phyloP scores from a whole-genome alignment of 2,113 vertebrate genomes.

The Paramisgurnus dabryanus region DNA sequence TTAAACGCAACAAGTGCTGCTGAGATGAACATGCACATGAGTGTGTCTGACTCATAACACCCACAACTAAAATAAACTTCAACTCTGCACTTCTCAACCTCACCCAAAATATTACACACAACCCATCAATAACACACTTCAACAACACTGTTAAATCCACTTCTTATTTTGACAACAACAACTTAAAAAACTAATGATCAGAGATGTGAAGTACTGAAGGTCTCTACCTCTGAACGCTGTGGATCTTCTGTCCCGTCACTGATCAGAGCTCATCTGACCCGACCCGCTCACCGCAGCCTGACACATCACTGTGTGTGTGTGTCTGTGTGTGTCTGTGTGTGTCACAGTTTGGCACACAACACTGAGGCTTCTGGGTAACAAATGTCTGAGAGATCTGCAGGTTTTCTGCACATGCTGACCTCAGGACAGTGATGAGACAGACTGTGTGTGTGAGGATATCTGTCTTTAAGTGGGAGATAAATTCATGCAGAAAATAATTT shows the following conservation, averaged over 20 bases:
- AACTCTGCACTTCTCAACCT: no score
- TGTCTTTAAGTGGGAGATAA: no score
- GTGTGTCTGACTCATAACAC: not conserved
- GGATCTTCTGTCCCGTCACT: slow-evolving; percentile 47
- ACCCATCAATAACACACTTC: no score
- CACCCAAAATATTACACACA: no score
- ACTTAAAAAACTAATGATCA: not conserved
- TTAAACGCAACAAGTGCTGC: not conserved
- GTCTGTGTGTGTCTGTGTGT: slow-evolving; percentile 67
- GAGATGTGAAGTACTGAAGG: no score
- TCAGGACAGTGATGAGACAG: slow-evolving; percentile 52
- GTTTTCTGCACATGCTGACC: slow-evolving; percentile 68
- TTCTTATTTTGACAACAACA: no score
- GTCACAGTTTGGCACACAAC: slow-evolving; percentile 66
- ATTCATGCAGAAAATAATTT: no score
- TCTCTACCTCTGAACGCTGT: not conserved
- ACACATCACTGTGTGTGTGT: slow-evolving; percentile 70
- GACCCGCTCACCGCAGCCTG: slow-evolving; percentile 67
- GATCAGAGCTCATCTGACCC: slow-evolving; percentile 54
- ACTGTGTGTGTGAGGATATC: no score
- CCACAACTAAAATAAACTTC: not conserved
- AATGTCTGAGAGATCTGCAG: slow-evolving; percentile 65
- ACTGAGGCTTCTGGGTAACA: slow-evolving; percentile 61
- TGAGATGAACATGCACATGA: no score
- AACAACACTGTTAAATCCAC: no score